phyloP scores from a whole-genome alignment of 1,140 invertebrate genomes.

The Melitaea cinxia region DNA sequence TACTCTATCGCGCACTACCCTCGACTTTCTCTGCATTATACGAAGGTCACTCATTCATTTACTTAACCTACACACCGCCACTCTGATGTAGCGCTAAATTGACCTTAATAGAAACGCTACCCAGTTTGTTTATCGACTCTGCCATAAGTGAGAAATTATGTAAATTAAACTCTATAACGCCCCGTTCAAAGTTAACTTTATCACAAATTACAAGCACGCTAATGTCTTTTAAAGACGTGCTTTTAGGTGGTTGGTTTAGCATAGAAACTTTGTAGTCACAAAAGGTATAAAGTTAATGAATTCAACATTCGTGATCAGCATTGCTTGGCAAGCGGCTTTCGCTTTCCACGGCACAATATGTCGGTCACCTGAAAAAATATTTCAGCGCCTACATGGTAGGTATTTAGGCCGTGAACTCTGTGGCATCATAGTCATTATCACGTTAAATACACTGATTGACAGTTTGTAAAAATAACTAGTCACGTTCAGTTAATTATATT shows the following conservation, averaged over 20 bases:
- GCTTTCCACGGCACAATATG: slow-evolving; percentile 37
- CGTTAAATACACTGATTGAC: slow-evolving; percentile 2
- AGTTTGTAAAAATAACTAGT: background rate
- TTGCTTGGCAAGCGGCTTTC: slow-evolving; percentile 47
- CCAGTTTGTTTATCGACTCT: slow-evolving; percentile 26
- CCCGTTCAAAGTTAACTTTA: slow-evolving; percentile 6
- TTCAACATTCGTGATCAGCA: slow-evolving; percentile 48
- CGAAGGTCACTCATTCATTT: slow-evolving; percentile 32
- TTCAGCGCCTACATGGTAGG: slow-evolving; percentile 5
- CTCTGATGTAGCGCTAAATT: slow-evolving; percentile 29
- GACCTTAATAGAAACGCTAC: slow-evolving; percentile 32
- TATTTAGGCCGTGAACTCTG: slow-evolving; percentile 17
- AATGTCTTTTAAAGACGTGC: slow-evolving; percentile 17
- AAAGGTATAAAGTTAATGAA: slow-evolving; percentile 38
- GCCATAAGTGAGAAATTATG: slow-evolving; percentile 35
- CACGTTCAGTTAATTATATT: background rate
- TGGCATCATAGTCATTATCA: background rate
- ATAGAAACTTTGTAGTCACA: slow-evolving; percentile 10
- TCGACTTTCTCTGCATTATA: slow-evolving; percentile 24
- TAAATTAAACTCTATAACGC: slow-evolving; percentile 25
- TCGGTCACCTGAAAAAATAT: slow-evolving; percentile 22
- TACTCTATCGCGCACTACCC: slow-evolving; percentile 28
- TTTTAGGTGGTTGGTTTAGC: slow-evolving; percentile 6
- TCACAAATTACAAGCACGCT: slow-evolving; percentile 10
- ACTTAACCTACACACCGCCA: slow-evolving; percentile 29